Evolutionary conservation across 2,797 vertebrate species (phyloP).

Genomic region (Leptoclinus maculatus): DNA sequence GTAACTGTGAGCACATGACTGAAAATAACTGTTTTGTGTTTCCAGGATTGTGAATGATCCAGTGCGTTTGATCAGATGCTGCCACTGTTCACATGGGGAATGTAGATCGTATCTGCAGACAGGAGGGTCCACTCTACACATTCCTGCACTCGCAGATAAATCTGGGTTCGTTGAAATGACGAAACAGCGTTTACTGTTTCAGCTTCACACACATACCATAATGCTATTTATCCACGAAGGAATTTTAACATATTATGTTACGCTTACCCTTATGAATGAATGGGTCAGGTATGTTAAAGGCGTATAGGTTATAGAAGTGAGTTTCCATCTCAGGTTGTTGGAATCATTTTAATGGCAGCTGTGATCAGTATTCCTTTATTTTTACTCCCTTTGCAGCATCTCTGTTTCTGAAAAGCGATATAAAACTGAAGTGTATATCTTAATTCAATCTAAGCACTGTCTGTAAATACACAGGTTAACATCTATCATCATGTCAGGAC

Average conservation of each 20-base stretch:
- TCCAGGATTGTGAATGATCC: slow-evolving; percentile 9
- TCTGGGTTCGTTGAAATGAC: slow-evolving; percentile 34
- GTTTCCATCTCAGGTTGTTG: slow-evolving; percentile 8
- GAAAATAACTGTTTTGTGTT: slow-evolving; percentile 14
- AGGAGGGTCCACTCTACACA: slow-evolving; percentile 58
- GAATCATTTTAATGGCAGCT: background rate
- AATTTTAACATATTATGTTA: slow-evolving; percentile 1
- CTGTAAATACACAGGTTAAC: background rate
- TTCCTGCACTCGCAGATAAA: slow-evolving; percentile 53
- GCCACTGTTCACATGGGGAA: slow-evolving; percentile 55
- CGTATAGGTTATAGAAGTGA: background rate
- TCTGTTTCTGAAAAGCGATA: background rate
- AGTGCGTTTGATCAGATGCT: slow-evolving; percentile 27
- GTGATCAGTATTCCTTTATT: background rate
- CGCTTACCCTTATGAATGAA: background rate
- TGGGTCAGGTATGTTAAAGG: background rate
- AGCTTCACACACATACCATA: slow-evolving; percentile 1
- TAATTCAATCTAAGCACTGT: background rate
- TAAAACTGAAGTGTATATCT: background rate
- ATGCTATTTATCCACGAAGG: background rate
- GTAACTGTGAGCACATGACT: background rate
- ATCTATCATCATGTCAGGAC: slow-evolving; percentile 17
- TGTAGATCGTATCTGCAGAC: slow-evolving; percentile 68
- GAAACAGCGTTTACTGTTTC: slow-evolving; percentile 1
- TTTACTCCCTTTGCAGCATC: background rate